Conservation (phyloP, 2,888 invertebrate genomes). For the Leptodirus hochenwartii region DNA sequence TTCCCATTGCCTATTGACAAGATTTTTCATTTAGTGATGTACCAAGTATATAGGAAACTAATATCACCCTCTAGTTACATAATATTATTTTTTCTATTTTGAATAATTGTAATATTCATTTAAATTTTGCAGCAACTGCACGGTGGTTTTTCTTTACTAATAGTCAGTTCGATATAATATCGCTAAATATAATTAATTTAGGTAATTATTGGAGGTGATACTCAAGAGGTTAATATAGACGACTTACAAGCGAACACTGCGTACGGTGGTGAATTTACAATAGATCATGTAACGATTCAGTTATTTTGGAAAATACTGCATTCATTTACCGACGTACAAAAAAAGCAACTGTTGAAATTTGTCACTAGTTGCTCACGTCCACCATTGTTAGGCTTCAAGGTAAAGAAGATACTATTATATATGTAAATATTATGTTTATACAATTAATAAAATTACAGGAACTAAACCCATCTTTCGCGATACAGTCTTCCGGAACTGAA, state of each 20-base stretch:
- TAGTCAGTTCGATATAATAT: too few relatives aligned
- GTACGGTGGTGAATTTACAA: conserved; percentile 72
- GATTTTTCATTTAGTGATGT: too few relatives aligned
- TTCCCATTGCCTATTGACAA: too few relatives aligned
- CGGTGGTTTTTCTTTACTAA: too few relatives aligned
- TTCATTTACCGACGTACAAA: conserved; percentile 65
- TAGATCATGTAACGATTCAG: conserved; percentile 66
- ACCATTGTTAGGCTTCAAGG: conserved; percentile 92
- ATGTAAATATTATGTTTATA: neutral
- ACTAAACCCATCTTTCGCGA: conserved; percentile 88
- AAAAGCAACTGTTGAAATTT: conserved; percentile 82
- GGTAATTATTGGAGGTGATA: conserved; percentile 92
- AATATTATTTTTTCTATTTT: too few relatives aligned
- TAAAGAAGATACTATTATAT: conserved; percentile 21
- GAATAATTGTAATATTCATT: too few relatives aligned
- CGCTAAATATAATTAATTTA: too few relatives aligned
- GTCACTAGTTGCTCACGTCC: conserved; percentile 96
- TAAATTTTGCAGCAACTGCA: too few relatives aligned
- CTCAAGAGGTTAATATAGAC: conserved; percentile 79
- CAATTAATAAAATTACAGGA: conserved; percentile 38
- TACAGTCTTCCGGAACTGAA: conserved; percentile 79
- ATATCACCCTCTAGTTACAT: too few relatives aligned
- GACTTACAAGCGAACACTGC: conserved; percentile 77
- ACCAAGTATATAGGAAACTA: too few relatives aligned
- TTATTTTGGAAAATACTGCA: conserved; percentile 82